These are phyloP conservation scores for Entomyzon cyanotis DNA, from an alignment of 2,113 vertebrate genomes.

Conservation along the genomic window DNA sequence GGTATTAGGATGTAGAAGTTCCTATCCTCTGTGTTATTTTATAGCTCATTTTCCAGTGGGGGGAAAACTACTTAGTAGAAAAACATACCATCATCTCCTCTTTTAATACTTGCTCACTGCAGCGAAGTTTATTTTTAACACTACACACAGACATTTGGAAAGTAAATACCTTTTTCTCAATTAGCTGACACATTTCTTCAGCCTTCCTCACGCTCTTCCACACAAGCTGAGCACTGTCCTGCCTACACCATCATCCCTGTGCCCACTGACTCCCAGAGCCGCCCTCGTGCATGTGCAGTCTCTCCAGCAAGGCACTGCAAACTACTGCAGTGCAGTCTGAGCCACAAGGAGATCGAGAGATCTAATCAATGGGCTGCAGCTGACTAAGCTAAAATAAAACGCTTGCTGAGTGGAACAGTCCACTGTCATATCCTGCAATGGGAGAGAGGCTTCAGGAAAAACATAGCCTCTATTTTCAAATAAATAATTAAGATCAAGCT, in stretches of 20 bases:
- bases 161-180: neutral
- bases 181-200: conserved; percentile 12
- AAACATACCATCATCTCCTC: neutral
- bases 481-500: neutral
- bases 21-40: neutral
- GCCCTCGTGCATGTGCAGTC: neutral
- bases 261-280: neutral
- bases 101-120: neutral
- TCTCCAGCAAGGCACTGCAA: conserved; percentile 42
- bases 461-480: neutral
- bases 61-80: neutral
- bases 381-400: conserved; percentile 61
- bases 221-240: neutral
- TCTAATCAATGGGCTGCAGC: conserved; percentile 63
- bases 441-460: neutral
- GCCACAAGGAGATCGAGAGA: neutral
- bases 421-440: neutral
- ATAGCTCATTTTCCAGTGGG: neutral
- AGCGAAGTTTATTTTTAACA: conserved; percentile 10
- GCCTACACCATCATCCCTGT: neutral
- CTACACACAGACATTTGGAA: neutral
- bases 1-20: neutral
- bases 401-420: conserved; percentile 8
- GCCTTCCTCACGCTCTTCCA: neutral
- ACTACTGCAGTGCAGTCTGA: conserved; percentile 69